Percentiles rank a stretch among this genome's conserved stretches.
phyloP scores from a whole-genome alignment of 2,797 vertebrate species.

The Sebastes steindachneri region DNA sequence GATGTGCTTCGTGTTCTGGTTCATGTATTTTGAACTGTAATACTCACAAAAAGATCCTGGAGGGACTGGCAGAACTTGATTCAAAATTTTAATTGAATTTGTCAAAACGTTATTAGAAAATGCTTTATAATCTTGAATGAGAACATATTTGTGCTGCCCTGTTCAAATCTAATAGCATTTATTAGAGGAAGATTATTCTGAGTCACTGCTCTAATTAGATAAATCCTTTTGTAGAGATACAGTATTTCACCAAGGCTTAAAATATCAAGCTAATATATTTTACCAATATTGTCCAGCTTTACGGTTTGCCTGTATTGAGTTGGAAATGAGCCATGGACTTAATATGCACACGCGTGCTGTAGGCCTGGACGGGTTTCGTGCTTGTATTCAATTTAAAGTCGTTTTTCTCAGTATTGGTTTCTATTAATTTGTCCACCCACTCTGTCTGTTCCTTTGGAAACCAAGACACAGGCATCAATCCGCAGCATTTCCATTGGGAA shows the following conservation, averaged over 20 bases:
- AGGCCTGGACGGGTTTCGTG: constrained; percentile 31
- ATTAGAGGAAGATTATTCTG: constrained; percentile 40
- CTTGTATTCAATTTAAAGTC: constrained; percentile 47
- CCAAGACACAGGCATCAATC: constrained; percentile 61
- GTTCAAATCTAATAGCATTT: constrained; percentile 28
- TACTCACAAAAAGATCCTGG: constrained; percentile 3
- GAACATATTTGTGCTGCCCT: constrained; percentile 3
- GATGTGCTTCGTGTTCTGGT: neutral
- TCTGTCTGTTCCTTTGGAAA: constrained; percentile 67
- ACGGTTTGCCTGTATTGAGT: constrained; percentile 42
- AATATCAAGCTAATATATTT: constrained; percentile 33
- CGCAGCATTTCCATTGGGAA: constrained; percentile 65
- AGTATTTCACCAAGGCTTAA: constrained; percentile 31
- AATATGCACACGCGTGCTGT: constrained; percentile 39
- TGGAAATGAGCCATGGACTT: constrained; percentile 56
- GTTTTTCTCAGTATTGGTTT: constrained; percentile 42
- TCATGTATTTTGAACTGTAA: neutral
- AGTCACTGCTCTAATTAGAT: constrained; percentile 42
- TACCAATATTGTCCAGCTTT: constrained; percentile 31
- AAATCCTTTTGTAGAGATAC: constrained; percentile 13
- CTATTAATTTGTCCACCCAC: constrained; percentile 68
- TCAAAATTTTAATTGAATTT: constrained; percentile 27
- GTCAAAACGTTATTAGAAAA: constrained; percentile 40
- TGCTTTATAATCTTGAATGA: constrained; percentile 22
- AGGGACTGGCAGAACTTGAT: neutral